Percentiles rank a stretch among this genome's conserved stretches.
Evolutionary conservation across 2,888 invertebrate genomes (phyloP).

Genomic region (Cheilosia grossa): DNA sequence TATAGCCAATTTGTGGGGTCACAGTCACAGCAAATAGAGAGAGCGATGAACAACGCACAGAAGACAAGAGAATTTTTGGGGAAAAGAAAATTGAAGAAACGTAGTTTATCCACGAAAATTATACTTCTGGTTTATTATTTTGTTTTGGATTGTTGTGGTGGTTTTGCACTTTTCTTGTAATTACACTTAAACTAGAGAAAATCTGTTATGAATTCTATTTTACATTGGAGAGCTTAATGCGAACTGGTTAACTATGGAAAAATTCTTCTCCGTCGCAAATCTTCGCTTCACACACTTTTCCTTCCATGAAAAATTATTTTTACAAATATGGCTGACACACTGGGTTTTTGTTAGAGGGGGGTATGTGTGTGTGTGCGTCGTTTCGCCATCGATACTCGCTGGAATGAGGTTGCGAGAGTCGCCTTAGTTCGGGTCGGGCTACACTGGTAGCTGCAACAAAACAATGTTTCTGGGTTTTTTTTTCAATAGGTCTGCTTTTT

Average conservation of each 20-base stretch:
- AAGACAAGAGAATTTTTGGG: constrained; percentile 47
- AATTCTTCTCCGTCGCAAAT: constrained; percentile 73
- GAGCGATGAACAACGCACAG: constrained; percentile 68
- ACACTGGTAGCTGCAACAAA: neutral
- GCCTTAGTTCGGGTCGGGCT: neutral
- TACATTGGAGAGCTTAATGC: constrained; percentile 73
- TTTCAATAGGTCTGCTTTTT: too few relatives aligned
- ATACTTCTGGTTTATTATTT: constrained; percentile 29
- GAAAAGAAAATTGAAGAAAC: constrained; percentile 26
- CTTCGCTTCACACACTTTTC: constrained; percentile 71
- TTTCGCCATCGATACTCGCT: constrained; percentile 55
- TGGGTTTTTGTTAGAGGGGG: neutral
- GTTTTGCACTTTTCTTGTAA: constrained; percentile 69
- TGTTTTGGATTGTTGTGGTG: constrained; percentile 36
- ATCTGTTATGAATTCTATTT: constrained; percentile 56
- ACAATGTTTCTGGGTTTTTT: too few relatives aligned
- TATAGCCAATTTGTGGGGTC: constrained; percentile 41
- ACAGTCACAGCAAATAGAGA: constrained; percentile 58
- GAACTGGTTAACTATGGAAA: constrained; percentile 72
- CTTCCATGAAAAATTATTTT: constrained; percentile 70
- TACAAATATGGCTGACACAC: constrained; percentile 71
- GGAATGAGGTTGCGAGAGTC: constrained; percentile 53
- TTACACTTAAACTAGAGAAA: constrained; percentile 72
- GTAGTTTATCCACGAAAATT: constrained; percentile 54
- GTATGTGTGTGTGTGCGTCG: constrained; percentile 14